Conservation (phyloP, 2,888 invertebrate genomes). For the Protophormia terraenovae region DNA sequence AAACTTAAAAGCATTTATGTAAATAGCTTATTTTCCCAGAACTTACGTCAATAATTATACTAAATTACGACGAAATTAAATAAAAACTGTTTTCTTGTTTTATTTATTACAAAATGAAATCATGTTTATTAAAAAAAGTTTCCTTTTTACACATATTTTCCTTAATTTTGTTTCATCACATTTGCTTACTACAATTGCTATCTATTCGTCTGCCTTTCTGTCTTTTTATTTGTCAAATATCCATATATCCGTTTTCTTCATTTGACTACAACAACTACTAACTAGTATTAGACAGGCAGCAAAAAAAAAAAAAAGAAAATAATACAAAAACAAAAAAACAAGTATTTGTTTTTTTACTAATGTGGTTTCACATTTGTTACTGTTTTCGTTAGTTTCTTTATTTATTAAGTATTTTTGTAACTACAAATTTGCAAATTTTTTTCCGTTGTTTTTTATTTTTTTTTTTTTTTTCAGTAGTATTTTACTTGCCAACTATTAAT, state of each 20-base stretch:
- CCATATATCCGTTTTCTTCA: background rate
- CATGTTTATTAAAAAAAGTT: too few relatives aligned
- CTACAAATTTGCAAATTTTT: slow-evolving; percentile 23
- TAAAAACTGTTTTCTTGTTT: too few relatives aligned
- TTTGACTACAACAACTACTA: background rate
- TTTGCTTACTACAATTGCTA: background rate
- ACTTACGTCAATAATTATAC: too few relatives aligned
- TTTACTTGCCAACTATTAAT: slow-evolving; percentile 17
- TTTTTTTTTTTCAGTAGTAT: slow-evolving; percentile 7
- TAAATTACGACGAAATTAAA: too few relatives aligned
- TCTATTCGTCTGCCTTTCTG: background rate
- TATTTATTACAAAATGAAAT: background rate
- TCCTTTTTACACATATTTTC: background rate
- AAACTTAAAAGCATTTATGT: too few relatives aligned
- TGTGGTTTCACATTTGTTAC: slow-evolving; percentile 6
- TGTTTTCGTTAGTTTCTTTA: background rate
- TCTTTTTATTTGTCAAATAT: background rate
- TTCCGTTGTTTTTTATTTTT: background rate
- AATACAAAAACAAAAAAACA: background rate
- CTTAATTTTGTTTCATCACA: background rate
- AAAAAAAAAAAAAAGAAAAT: background rate
- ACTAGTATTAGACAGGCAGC: slow-evolving; percentile 19
- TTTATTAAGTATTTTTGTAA: background rate
- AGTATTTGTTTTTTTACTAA: background rate
- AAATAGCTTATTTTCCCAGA: too few relatives aligned